Percentiles rank a stretch among this genome's conserved stretches.
These are phyloP conservation scores for Zingel zingel DNA, from an alignment of 2,113 vertebrate species.

Conservation along the genomic window DNA sequence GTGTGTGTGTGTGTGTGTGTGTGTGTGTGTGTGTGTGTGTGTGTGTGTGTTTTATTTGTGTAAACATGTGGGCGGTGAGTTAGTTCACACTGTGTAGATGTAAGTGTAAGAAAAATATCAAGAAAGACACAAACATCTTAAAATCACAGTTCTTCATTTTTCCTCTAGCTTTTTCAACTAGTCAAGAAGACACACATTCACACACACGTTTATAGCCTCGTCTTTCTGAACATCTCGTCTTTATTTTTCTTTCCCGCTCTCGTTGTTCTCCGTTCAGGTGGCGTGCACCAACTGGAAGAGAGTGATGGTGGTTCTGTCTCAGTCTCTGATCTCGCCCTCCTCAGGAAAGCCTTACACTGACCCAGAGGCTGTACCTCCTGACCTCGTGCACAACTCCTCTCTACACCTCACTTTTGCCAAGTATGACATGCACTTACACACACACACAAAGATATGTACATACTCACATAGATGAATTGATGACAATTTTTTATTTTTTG, in stretches of 20 bases:
- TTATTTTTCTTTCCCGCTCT: neutral
- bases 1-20: too few relatives aligned
- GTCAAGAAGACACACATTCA: neutral
- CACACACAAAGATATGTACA: slow-evolving; percentile 23
- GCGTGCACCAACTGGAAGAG: slow-evolving; percentile 98
- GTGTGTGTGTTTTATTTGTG: neutral
- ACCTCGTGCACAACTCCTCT: slow-evolving; percentile 91
- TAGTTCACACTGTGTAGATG: neutral
- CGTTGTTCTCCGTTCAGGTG: slow-evolving; percentile 80
- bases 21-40: neutral
- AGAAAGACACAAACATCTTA: slow-evolving; percentile 5
- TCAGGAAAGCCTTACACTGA: slow-evolving; percentile 80
- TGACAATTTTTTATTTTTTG: too few relatives aligned
- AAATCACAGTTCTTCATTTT: slow-evolving; percentile 3
- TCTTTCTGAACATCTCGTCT: neutral
- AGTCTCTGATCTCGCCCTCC: slow-evolving; percentile 86
- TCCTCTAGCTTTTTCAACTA: neutral
- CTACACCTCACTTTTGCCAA: slow-evolving; percentile 89
- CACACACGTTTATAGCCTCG: neutral
- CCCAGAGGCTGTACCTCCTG: slow-evolving; percentile 87
- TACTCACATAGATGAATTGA: neutral
- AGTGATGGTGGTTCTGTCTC: slow-evolving; percentile 93
- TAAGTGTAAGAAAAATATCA: neutral
- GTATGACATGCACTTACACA: slow-evolving; percentile 73
- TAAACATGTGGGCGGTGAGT: neutral